These are phyloP conservation scores for Hololepta plana DNA, from an alignment of 2,888 invertebrate species.

Conservation along the genomic window DNA sequence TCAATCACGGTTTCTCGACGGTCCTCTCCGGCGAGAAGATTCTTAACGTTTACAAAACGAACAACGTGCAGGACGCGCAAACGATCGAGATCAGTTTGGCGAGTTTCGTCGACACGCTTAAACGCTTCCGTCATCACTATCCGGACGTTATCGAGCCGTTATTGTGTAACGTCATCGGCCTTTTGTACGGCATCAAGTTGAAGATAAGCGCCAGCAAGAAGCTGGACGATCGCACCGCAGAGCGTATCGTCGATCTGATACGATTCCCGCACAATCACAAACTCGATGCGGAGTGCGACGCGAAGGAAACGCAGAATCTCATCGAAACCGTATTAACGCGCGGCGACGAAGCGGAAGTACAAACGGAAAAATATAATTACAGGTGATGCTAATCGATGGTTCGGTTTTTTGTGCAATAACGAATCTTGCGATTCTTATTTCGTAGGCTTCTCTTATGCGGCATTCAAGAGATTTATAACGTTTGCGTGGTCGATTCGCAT, in stretches of 20 bases:
- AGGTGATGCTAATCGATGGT: too few species aligned
- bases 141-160: constrained; percentile 64
- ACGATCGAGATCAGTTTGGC: constrained; percentile 15
- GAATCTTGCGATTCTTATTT: too few species aligned
- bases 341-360: too few species aligned
- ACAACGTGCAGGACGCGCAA: constrained; percentile 6
- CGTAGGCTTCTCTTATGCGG: constrained; percentile 55
- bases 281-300: too few species aligned
- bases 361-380: too few species aligned
- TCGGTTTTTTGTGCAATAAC: too few species aligned
- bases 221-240: too few species aligned
- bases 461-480: constrained; percentile 48
- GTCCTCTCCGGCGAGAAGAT: constrained; percentile 11
- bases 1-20: constrained; percentile 12
- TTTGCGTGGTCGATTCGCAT: constrained; percentile 34
- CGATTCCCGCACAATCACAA: too few species aligned
- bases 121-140: constrained; percentile 44
- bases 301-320: constrained; percentile 17
- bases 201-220: constrained; percentile 36
- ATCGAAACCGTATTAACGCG: constrained; percentile 13
- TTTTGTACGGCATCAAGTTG: constrained; percentile 41
- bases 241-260: too few species aligned
- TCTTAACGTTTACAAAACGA: constrained; percentile 8
- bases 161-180: constrained; percentile 45
- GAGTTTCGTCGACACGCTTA: constrained; percentile 36